These are phyloP conservation scores for Tragulus kanchil DNA, from an alignment of 2,113 vertebrate species.

Conservation along the genomic window DNA sequence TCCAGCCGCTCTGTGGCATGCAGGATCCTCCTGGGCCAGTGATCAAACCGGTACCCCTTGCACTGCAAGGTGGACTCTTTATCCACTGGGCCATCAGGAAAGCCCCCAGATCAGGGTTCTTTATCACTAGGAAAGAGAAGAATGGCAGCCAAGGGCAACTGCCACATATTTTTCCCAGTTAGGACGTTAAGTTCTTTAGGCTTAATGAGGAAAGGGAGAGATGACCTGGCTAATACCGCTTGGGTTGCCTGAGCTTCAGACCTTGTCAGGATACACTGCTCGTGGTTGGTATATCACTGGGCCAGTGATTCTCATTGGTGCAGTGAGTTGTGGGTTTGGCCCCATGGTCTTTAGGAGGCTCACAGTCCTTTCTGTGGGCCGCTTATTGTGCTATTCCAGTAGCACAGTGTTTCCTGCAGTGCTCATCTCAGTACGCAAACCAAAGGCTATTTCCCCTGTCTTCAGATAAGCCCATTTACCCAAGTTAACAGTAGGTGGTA, in stretches of 20 bases:
- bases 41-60: too few relatives aligned
- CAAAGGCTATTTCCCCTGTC: neutral
- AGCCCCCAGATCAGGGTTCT: too few relatives aligned
- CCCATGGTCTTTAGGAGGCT: neutral
- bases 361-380: neutral
- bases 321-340: neutral
- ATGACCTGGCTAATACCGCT: neutral
- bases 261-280: neutral
- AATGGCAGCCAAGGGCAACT: neutral
- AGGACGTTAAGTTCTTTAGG: neutral
- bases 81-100: too few relatives aligned
- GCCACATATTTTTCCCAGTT: neutral
- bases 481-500: neutral
- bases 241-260: neutral
- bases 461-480: neutral
- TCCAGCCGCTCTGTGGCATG: too few relatives aligned
- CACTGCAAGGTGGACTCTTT: too few relatives aligned
- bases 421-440: neutral
- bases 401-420: neutral
- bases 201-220: neutral
- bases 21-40: too few relatives aligned
- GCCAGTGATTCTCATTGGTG: neutral
- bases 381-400: neutral
- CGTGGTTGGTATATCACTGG: neutral
- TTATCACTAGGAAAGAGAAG: neutral